Evolutionary conservation across 1,140 invertebrate species (phyloP).

Genomic region (Drosophila neocordata): DNA sequence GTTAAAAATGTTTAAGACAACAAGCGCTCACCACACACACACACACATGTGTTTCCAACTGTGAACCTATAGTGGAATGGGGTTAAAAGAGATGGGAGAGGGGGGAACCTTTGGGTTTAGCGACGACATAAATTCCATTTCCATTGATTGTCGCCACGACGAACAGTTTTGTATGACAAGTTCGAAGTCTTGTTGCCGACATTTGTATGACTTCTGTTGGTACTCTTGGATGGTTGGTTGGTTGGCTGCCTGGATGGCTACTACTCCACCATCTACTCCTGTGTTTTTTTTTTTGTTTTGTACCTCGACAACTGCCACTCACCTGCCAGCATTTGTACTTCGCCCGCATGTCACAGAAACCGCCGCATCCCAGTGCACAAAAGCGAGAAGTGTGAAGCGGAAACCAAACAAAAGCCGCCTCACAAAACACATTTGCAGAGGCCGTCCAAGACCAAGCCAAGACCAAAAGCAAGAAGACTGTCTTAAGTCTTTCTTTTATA

Average conservation of each 20-base stretch:
- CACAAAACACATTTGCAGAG: constrained; percentile 69
- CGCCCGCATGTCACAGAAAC: constrained; percentile 78
- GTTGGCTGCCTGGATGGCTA: constrained; percentile 31
- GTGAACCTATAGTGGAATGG: not conserved
- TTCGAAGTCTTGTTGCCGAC: constrained; percentile 60
- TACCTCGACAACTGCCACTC: constrained; percentile 62
- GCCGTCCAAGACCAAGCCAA: constrained; percentile 20
- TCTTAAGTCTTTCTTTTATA: constrained; percentile 2
- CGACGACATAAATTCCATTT: constrained; percentile 73
- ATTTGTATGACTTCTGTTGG: constrained; percentile 76
- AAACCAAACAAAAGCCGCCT: constrained; percentile 80
- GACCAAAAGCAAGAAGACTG: constrained; percentile 30
- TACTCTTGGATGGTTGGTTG: not conserved
- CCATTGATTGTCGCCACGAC: constrained; percentile 75
- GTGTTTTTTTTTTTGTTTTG: not conserved
- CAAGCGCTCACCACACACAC: constrained; percentile 13
- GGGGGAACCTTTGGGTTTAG: constrained; percentile 15
- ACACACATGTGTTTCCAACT: constrained; percentile 30
- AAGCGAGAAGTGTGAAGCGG: constrained; percentile 75
- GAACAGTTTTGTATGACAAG: constrained; percentile 70
- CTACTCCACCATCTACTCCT: constrained; percentile 4
- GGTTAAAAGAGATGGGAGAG: not conserved
- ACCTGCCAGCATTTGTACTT: constrained; percentile 67
- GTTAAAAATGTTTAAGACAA: constrained; percentile 78
- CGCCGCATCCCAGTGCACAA: constrained; percentile 40